Evolutionary conservation across 2,113 vertebrate species (phyloP).

Genomic region (Amazona vittata): DNA sequence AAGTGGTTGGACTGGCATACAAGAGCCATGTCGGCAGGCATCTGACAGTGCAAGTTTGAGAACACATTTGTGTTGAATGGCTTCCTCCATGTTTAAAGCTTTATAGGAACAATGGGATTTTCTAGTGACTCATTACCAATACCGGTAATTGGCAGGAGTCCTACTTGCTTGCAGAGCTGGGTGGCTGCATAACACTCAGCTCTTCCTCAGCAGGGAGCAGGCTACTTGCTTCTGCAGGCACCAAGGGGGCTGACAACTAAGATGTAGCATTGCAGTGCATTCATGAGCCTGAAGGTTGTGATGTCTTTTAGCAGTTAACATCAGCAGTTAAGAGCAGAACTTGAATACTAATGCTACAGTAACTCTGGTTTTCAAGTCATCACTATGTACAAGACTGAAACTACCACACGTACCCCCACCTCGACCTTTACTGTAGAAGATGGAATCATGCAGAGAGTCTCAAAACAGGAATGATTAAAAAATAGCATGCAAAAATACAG

Average conservation of each 20-base stretch:
- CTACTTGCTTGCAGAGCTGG: not conserved
- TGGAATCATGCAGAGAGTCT: not conserved
- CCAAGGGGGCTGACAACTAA: not conserved
- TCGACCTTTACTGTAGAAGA: not conserved
- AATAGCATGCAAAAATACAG: not conserved
- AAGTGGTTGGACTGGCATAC: fast-evolving
- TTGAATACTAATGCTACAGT: not conserved
- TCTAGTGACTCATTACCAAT: not conserved
- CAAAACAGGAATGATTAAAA: not conserved
- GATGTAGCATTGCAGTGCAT: not conserved
- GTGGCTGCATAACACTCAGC: not conserved
- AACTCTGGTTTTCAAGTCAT: not conserved
- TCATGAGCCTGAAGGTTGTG: not conserved
- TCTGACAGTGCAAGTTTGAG: not conserved
- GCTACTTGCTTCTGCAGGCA: not conserved
- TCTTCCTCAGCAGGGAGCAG: not conserved
- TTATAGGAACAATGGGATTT: not conserved
- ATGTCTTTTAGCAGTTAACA: not conserved
- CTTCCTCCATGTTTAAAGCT: not conserved
- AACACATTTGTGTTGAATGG: not conserved
- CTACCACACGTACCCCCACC: not conserved
- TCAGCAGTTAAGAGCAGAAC: not conserved
- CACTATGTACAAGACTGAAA: not conserved
- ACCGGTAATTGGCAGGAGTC: fast-evolving
- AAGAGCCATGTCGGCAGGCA: not conserved